phyloP scores from a whole-genome alignment of 2,113 vertebrate genomes.

The Bombycilla garrulus region DNA sequence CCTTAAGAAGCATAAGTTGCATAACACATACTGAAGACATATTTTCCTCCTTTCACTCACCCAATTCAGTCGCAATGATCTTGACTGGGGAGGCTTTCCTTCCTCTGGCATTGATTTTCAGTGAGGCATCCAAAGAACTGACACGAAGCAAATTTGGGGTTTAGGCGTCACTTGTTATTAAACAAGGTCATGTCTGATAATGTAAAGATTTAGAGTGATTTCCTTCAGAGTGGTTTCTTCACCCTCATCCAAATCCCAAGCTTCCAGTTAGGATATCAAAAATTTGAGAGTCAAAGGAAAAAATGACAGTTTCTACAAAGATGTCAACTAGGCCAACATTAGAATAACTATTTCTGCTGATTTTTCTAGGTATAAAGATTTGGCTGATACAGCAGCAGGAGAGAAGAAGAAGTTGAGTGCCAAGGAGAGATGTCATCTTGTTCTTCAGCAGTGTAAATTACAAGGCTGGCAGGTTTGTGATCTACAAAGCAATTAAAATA shows the following conservation, averaged over 20 bases:
- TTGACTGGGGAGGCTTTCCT: not conserved
- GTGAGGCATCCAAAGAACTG: not conserved
- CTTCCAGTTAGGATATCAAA: not conserved
- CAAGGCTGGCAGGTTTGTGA: slow-evolving; percentile 94
- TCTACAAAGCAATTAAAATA: slow-evolving; percentile 15
- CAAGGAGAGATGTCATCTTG: slow-evolving; percentile 82
- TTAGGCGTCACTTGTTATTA: not conserved
- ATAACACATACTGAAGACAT: not conserved
- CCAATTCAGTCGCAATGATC: not conserved
- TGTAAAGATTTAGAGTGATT: not conserved
- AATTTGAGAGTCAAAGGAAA: not conserved
- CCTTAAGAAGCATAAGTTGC: not conserved
- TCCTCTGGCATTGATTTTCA: not conserved
- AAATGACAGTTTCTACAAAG: not conserved
- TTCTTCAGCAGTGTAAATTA: slow-evolving; percentile 87
- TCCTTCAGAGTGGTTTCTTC: not conserved
- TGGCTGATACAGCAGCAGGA: slow-evolving; percentile 76
- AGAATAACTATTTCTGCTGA: slow-evolving; percentile 22
- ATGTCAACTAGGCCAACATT: not conserved
- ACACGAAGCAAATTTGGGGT: not conserved
- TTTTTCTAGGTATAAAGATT: slow-evolving; percentile 82
- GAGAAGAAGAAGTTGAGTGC: slow-evolving; percentile 77
- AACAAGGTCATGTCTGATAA: not conserved
- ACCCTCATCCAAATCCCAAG: not conserved
- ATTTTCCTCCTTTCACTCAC: not conserved